These are phyloP conservation scores for Drosophila miranda DNA, from an alignment of 1,140 invertebrate species.

Conservation along the genomic window DNA sequence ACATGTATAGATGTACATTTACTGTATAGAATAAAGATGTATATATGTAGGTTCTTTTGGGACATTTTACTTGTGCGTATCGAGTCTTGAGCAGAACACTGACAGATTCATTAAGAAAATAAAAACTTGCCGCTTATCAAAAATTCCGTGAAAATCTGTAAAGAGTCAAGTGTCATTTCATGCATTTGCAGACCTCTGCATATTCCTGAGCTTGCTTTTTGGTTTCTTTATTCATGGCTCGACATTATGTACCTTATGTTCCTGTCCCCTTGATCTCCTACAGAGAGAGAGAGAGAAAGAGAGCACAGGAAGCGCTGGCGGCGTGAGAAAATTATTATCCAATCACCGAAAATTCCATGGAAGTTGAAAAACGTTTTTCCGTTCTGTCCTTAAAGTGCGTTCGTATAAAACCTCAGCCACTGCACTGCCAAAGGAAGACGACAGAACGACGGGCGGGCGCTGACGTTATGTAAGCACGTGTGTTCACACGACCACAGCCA, in stretches of 20 bases:
- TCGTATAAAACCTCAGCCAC: not conserved
- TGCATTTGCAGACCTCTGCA: slow-evolving; percentile 21
- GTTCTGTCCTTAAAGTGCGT: slow-evolving; percentile 13
- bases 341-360: slow-evolving; percentile 19
- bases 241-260: not conserved
- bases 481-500: slow-evolving; percentile 40
- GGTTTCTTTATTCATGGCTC: slow-evolving; percentile 21
- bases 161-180: not conserved
- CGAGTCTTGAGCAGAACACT: too few species aligned
- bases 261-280: not conserved
- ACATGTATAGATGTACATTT: too few species aligned
- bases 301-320: slow-evolving; percentile 41
- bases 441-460: not conserved
- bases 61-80: too few species aligned
- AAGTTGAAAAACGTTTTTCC: not conserved
- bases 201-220: slow-evolving; percentile 35
- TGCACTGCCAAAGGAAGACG: slow-evolving; percentile 1
- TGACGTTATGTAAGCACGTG: slow-evolving; percentile 11
- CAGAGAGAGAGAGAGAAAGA: not conserved
- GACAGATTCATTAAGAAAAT: slow-evolving; percentile 27
- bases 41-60: too few species aligned
- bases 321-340: slow-evolving; percentile 34
- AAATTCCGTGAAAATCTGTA: slow-evolving; percentile 26
- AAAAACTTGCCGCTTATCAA: slow-evolving; percentile 1
- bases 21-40: too few species aligned